Percentiles rank a stretch among this genome's conserved stretches.
Evolutionary conservation across 2,797 vertebrate species (phyloP).

Genomic region (Spizella passerina): DNA sequence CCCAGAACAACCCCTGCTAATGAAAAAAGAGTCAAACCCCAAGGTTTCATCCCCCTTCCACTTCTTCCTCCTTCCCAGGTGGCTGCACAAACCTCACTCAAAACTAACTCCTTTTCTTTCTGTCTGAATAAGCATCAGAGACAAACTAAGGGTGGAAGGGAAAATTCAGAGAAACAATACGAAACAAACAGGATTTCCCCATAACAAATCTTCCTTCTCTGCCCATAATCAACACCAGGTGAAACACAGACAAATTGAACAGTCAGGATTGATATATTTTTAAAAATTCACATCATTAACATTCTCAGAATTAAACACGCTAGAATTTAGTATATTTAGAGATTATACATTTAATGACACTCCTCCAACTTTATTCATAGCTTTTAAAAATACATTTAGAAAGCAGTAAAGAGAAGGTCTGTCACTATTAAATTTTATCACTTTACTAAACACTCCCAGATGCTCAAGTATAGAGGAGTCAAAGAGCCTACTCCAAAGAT

Average conservation of each 20-base stretch:
- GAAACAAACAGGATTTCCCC: constrained; percentile 50
- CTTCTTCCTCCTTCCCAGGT: not conserved
- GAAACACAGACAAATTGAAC: constrained; percentile 65
- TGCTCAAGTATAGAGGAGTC: not conserved
- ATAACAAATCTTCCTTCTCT: not conserved
- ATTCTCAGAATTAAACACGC: constrained; percentile 65
- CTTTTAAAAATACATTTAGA: constrained; percentile 55
- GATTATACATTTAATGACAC: constrained; percentile 41
- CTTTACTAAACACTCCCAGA: constrained; percentile 3
- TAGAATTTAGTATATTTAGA: constrained; percentile 53
- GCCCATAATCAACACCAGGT: constrained; percentile 48
- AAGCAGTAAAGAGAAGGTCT: constrained; percentile 6
- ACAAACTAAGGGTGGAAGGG: constrained; percentile 22
- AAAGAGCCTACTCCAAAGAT: not conserved
- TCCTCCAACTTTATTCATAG: constrained; percentile 52
- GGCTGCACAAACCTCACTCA: not conserved
- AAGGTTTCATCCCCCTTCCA: not conserved
- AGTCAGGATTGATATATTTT: constrained; percentile 28
- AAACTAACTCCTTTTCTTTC: not conserved
- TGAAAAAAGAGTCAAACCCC: not conserved
- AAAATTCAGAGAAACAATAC: not conserved
- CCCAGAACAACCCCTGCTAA: not conserved
- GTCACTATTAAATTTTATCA: not conserved
- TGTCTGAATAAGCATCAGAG: not conserved
- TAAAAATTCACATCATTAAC: constrained; percentile 59